Evolutionary conservation across 2,113 vertebrate species (phyloP), one percentile per base, ranked within the genome.

Genomic region (Merops nubicus): DNA sequence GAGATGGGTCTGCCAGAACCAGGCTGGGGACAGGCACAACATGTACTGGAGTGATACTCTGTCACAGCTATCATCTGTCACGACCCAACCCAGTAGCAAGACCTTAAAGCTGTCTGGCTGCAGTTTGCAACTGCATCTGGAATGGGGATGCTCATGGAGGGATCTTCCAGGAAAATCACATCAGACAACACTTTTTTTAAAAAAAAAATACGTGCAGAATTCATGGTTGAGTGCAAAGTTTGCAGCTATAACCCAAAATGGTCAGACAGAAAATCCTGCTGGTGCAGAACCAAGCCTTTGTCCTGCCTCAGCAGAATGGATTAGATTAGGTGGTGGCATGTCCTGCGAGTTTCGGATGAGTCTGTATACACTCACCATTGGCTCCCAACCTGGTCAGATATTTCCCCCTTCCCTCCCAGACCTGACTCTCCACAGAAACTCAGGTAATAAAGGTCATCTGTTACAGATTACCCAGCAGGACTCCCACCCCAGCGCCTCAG

Each of bases 381-480:
- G 59, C 59, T 91, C 82, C 47, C 51, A 67, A 13, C 20, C 48
- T 40, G 70, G 75, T 67, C 54, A 77, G 38, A 9, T 57, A 34
- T 54, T 89, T 63, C 7, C 34, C 80, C n/a, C 14, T 43, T 54
- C 75, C 62, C 78, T 85, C 74, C 63, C 85, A 85, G 29, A 47
- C 34, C 9, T 36, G 84, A n/a, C 56, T 70, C 11, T 89, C 59
- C 72, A 12, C 38, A 88, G 57, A 94, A 73, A 25, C 56, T 36
- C 96, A 95, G 96, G 96, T 91, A 86, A 72, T 34, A 63, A 94
- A 93, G 4, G 8, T 91, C 88, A 96, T 89, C 93, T 96, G 96
- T 22, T 91, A 59, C 85, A 38, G 72, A 93, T 89, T 60, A 93
- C 57, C 15, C 59, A 6, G 85, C 93, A 70, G 9, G 45, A 74